phyloP scores from a whole-genome alignment of 2,797 vertebrate species.

The Parauchenoglanis punctatus region DNA sequence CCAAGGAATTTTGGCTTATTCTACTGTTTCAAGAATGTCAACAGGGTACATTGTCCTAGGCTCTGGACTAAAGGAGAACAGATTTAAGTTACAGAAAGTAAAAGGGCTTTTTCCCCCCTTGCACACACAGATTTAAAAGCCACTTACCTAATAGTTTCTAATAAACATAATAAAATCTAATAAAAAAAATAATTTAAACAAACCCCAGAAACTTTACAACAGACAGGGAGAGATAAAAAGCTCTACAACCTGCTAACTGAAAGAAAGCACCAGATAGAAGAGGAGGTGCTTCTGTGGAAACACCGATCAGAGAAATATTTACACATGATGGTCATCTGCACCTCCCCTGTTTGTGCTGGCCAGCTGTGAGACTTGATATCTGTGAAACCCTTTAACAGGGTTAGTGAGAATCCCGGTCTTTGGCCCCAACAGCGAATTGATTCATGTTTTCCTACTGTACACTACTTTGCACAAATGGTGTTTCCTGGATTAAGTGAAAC shows the following conservation, averaged over 20 bases:
- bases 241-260: conserved; percentile 11
- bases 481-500: conserved; percentile 20
- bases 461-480: background rate
- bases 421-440: background rate
- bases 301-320: conserved; percentile 54
- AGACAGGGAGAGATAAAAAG: background rate
- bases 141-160: background rate
- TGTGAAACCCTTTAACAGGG: background rate
- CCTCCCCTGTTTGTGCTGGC: background rate
- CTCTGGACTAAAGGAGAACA: background rate
- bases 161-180: background rate
- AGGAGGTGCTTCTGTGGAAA: conserved; percentile 39
- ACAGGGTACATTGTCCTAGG: background rate
- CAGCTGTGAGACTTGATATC: background rate
- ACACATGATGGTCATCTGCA: conserved; percentile 28
- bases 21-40: conserved; percentile 21
- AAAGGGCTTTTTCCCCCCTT: background rate
- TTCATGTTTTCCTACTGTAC: background rate
- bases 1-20: conserved; percentile 34
- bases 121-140: background rate
- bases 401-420: background rate
- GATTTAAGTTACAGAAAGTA: background rate
- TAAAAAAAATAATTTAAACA: background rate
- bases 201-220: background rate
- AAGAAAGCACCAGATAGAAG: conserved; percentile 39